Percentiles rank a stretch among this genome's conserved stretches.
These are phyloP conservation scores for Acanthopagrus latus DNA, from an alignment of 2,797 vertebrate species.

Conservation along the genomic window DNA sequence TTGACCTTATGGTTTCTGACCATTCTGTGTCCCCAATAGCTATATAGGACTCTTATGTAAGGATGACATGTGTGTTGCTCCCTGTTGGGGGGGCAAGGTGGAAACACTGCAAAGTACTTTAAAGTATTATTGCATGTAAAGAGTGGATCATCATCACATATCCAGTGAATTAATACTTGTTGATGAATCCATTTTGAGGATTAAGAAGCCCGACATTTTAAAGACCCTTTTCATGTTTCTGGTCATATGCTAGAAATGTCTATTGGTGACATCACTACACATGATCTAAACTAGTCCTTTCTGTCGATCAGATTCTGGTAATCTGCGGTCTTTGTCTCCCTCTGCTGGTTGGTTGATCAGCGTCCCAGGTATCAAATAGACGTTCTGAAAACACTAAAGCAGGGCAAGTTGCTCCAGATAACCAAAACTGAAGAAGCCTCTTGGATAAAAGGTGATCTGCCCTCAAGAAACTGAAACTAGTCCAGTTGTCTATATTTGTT, in stretches of 20 bases:
- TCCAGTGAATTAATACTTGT: too few species aligned
- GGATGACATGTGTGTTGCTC: not conserved
- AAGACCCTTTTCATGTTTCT: not conserved
- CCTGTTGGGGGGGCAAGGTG: not conserved
- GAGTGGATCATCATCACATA: not conserved
- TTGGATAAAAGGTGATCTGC: too few species aligned
- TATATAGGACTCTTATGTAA: not conserved
- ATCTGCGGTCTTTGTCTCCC: conserved; percentile 56
- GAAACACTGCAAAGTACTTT: not conserved
- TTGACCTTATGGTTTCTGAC: not conserved
- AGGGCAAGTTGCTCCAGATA: too few species aligned
- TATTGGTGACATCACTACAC: not conserved
- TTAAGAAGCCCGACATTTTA: too few species aligned
- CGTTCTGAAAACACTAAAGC: not conserved
- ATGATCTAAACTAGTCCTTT: not conserved
- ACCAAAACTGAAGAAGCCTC: too few species aligned
- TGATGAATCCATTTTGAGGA: not conserved
- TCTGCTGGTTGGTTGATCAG: conserved; percentile 28
- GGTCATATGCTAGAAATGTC: not conserved
- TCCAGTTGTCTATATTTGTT: too few species aligned
- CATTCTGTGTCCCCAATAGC: not conserved
- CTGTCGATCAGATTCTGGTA: not conserved
- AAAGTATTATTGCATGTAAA: not conserved
- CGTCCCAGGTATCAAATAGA: not conserved
- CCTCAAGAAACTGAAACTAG: too few species aligned